A percentile compares a stretch with the other conserved stretches of the same genome.
Conservation (phyloP, 92 coral and sea anemone genomes). For the Porites cylindrica region DNA sequence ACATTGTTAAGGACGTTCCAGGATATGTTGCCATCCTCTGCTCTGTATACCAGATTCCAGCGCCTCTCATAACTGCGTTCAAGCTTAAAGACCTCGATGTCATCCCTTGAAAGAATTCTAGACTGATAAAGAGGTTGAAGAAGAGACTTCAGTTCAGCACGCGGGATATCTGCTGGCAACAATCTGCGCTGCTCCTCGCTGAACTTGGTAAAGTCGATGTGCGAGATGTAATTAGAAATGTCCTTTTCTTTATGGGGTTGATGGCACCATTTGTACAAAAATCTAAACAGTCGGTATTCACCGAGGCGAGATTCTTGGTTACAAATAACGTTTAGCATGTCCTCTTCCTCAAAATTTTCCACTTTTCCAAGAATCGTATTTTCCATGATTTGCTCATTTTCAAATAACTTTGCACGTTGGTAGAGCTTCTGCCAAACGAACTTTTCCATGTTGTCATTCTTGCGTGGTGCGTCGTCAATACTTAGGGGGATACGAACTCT, state of each 20-base stretch:
- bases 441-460: conserved; percentile 28
- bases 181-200: conserved; percentile 58
- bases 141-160: conserved; percentile 51
- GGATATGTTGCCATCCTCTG: conserved; percentile 65
- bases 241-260: conserved; percentile 39
- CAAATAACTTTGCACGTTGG: conserved; percentile 68
- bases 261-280: conserved; percentile 81
- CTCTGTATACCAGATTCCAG: conserved; percentile 68
- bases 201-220: conserved; percentile 76
- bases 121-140: conserved; percentile 78
- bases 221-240: conserved; percentile 43
- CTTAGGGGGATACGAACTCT: conserved; percentile 63
- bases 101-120: conserved; percentile 62
- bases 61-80: conserved; percentile 37
- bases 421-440: conserved; percentile 86
- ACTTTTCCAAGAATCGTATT: conserved; percentile 38
- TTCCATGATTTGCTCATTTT: conserved; percentile 46
- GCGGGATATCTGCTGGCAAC: conserved; percentile 59
- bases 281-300: conserved; percentile 79
- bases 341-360: conserved; percentile 57
- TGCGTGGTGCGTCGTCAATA: conserved; percentile 30
- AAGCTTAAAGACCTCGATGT: conserved; percentile 51
- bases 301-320: conserved; percentile 69
- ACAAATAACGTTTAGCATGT: conserved; percentile 47
- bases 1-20: conserved; percentile 79